A percentile compares a stretch with the other conserved stretches of the same genome.
phyloP scores from a whole-genome alignment of 2,113 vertebrate genomes.

The Saimiri boliviensis region DNA sequence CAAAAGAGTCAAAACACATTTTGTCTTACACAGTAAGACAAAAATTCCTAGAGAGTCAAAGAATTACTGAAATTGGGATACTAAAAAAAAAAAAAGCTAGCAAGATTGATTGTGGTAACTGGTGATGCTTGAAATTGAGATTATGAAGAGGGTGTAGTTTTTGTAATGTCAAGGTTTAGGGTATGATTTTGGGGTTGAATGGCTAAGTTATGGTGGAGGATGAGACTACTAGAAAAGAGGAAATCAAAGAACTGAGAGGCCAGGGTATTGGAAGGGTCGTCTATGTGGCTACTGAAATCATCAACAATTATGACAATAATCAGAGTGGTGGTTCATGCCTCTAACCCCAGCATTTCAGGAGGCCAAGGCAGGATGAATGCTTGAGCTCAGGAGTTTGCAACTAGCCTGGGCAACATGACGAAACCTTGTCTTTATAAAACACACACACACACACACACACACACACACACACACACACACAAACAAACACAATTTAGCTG shows the following conservation, averaged over 20 bases:
- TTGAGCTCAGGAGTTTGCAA: too few relatives aligned
- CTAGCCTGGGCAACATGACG: too few relatives aligned
- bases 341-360: too few relatives aligned
- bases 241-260: background rate
- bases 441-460: too few relatives aligned
- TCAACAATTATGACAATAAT: background rate
- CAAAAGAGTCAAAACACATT: background rate
- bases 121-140: slow-evolving; percentile 20
- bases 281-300: background rate
- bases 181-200: background rate
- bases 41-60: slow-evolving; percentile 4
- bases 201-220: background rate
- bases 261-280: background rate
- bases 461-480: too few relatives aligned
- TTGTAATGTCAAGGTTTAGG: background rate
- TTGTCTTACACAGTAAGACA: background rate
- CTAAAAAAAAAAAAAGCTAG: slow-evolving; percentile 43
- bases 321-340: too few relatives aligned
- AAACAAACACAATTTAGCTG: too few relatives aligned
- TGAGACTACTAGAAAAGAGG: background rate
- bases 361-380: too few relatives aligned
- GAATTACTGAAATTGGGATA: slow-evolving; percentile 1
- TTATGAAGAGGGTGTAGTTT: slow-evolving; percentile 14
- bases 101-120: background rate
- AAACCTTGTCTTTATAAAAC: too few relatives aligned